Base-by-base conservation (phyloP, 2,113 vertebrate genomes). In the Cheilinus undulatus region DNA sequence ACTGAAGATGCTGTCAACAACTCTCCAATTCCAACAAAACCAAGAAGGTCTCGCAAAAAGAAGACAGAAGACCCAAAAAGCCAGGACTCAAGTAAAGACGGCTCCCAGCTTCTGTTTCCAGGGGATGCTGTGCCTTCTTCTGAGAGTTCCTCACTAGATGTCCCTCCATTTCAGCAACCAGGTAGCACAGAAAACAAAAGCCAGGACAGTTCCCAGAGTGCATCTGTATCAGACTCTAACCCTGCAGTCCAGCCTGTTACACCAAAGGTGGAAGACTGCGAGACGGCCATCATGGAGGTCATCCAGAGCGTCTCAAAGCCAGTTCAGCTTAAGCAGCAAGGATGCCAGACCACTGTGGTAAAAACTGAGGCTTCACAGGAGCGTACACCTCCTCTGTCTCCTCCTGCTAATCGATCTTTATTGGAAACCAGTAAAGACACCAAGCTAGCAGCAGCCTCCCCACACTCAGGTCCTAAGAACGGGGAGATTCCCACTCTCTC, bases 111-210 rank as follows among this genome's bases (percentile, higher is more conserved):
- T 9, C 91, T 94, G 69, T 86, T 88, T 81, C 86, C 80, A 48
- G 78, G 66, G 42, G 91, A 93, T 77, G 91, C 95, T 34, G 50
- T 80, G 7, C 69, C 83, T 82, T 60, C 80, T 32, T 75, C 89
- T 43, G 82, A 91, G 42, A 90, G 72, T 61, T 89, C 92, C 72
- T 45, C 87, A 66, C 93, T 90, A 23, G 92, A 92, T 50, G 38
- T 94, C 3, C 89, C 93, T n/a, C 88, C 93, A 58, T 88, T 90
- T 74, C 94, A 95, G 26, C 86, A 87, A 9, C 76, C 91, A 61
- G 60, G 71, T 5, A 38, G 26, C 60, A 56, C 45, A 24, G 42
- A 73, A 12, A 14, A 24, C 19, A 50, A 23, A 22, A 79, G 85
- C 86, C 82, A 69, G 86, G 69, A 80, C 5, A 26, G 24, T 28